phyloP scores from a whole-genome alignment of 2,113 vertebrate genomes.

The Elgaria multicarinata region DNA sequence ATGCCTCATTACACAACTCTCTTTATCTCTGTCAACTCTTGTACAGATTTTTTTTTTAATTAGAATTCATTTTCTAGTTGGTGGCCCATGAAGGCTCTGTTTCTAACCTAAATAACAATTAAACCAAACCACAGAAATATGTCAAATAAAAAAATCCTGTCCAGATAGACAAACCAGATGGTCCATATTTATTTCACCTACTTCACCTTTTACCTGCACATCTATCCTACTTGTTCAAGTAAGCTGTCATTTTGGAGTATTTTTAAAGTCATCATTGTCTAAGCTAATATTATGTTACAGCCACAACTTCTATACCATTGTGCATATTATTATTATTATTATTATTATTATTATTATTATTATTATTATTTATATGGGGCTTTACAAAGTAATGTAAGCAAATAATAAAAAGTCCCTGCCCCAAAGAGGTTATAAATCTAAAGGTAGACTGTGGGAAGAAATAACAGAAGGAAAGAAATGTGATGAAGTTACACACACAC shows the following conservation, averaged over 20 bases:
- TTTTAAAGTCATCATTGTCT: neutral
- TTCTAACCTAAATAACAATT: neutral
- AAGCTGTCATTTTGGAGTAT: neutral
- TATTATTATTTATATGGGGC: neutral
- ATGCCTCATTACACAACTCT: neutral
- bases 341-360: neutral
- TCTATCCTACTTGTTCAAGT: neutral
- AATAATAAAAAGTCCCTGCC: neutral
- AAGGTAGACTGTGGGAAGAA: neutral
- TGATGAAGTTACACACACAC: too few species aligned
- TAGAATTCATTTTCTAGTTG: constrained; percentile 15
- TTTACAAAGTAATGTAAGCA: neutral
- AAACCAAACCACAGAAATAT: constrained; percentile 1
- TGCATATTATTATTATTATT: neutral
- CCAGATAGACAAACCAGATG: neutral
- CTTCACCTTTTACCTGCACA: neutral
- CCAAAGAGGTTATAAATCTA: neutral
- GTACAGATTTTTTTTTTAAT: neutral
- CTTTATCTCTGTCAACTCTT: neutral
- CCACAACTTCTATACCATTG: neutral
- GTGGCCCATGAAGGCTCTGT: neutral
- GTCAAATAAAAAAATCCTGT: neutral
- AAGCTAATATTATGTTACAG: too few species aligned
- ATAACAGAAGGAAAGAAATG: neutral
- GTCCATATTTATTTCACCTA: neutral